phyloP scores from a whole-genome alignment of 2,888 invertebrate species.

The Drosophila atripex region DNA sequence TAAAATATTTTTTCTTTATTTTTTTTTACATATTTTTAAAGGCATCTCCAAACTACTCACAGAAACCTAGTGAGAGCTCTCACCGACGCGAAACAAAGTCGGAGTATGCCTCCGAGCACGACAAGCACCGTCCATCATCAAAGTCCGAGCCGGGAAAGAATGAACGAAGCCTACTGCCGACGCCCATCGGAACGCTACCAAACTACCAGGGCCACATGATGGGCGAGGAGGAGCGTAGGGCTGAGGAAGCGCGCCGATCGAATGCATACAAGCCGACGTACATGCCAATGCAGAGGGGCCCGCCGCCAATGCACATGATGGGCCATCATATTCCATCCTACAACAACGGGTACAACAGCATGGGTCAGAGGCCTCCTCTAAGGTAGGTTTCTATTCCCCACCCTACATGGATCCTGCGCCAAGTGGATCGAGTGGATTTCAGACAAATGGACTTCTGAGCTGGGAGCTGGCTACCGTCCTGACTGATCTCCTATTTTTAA shows the following conservation, averaged over 20 bases:
- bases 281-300: constrained; percentile 60
- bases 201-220: constrained; percentile 55
- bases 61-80: constrained; percentile 31
- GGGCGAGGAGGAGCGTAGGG: constrained; percentile 17
- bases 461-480: constrained; percentile 5
- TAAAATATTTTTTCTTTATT: not conserved
- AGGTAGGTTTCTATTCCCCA: constrained; percentile 47
- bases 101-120: constrained; percentile 53
- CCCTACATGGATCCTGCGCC: constrained; percentile 14
- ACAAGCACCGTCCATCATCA: constrained; percentile 26
- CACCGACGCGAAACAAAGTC: constrained; percentile 51
- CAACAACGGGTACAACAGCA: constrained; percentile 66
- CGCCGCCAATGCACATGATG: constrained; percentile 50
- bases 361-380: constrained; percentile 58
- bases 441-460: constrained; percentile 4
- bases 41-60: constrained; percentile 43
- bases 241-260: constrained; percentile 57
- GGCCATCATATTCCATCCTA: constrained; percentile 55
- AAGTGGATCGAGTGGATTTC: constrained; percentile 10
- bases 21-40: too few relatives aligned
- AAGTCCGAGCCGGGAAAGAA: constrained; percentile 21
- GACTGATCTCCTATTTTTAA: constrained; percentile 30
- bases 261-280: constrained; percentile 58
- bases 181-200: constrained; percentile 55
- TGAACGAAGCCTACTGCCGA: constrained; percentile 64